phyloP scores from a whole-genome alignment of 1,140 invertebrate genomes.

The Eubasilissa regina region DNA sequence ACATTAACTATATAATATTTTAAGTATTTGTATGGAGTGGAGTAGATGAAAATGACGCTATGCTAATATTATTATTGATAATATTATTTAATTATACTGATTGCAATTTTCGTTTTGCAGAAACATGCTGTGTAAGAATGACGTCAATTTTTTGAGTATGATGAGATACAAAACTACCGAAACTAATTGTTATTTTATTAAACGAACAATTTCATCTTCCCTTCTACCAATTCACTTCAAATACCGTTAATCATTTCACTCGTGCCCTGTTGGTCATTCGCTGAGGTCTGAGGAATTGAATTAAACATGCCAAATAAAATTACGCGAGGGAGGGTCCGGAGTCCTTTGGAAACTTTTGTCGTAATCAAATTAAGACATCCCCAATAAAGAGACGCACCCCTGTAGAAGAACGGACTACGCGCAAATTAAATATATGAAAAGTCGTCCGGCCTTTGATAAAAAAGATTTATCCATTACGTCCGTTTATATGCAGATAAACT shows the following conservation, averaged over 20 bases:
- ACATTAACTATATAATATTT: too few species aligned
- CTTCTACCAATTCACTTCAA: slow-evolving; percentile 7
- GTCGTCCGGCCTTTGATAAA: too few species aligned
- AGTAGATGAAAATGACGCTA: too few species aligned
- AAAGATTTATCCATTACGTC: too few species aligned
- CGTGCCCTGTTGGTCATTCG: slow-evolving; percentile 39
- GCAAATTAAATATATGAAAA: neutral
- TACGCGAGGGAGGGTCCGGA: slow-evolving; percentile 22
- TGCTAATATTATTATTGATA: too few species aligned
- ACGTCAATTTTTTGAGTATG: too few species aligned
- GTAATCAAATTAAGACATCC: slow-evolving; percentile 59
- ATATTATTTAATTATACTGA: too few species aligned
- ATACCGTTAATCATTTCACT: slow-evolving; percentile 44
- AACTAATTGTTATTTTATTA: neutral
- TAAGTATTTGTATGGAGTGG: too few species aligned
- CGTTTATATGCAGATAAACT: too few species aligned
- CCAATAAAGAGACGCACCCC: slow-evolving; percentile 35
- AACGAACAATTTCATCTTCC: neutral
- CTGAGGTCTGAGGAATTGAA: slow-evolving; percentile 52
- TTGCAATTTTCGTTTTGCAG: too few species aligned
- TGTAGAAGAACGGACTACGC: neutral
- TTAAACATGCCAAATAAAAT: slow-evolving; percentile 58
- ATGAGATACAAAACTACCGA: too few species aligned
- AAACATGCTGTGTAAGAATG: too few species aligned
- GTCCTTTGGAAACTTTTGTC: slow-evolving; percentile 53